Base-by-base conservation (phyloP, 2,888 invertebrate species). In the Prostheceraeus crozeri region DNA sequence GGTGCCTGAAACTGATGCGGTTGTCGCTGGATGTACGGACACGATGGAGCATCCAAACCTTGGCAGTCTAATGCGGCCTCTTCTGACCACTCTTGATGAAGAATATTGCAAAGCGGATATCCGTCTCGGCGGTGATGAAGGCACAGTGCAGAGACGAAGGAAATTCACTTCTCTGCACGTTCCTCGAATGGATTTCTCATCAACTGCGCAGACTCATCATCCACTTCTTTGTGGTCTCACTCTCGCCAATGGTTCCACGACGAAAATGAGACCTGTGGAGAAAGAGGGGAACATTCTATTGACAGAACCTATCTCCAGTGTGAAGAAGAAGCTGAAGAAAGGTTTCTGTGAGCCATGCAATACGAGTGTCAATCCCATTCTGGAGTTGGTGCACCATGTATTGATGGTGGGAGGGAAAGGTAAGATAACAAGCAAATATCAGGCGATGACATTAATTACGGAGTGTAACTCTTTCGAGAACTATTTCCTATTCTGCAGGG, bases 61-160 rank as follows among this genome's bases (percentile, higher is more conserved):
- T 1, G 93, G 72, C 93, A 96, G 16, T 3, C n/a, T 1, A 6
- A 19, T 23, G 35, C 52, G 23, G 30, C 35, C 36, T 58, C 60
- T 52, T 25, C 64, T 67, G 1, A 87, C 96, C 81, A 91, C 93
- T 1, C 80, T 98, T 61, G 98, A 98, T 80, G 98, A 99, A 78
- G 89, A 98, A 76, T 91, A 98, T 75, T 80, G 99, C 14, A 87
- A 90, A 77, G 89, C 93, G 25, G 96, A 99, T 81, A 96, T 94
- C 11, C 96, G 99, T 74, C 96, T 99, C 2, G n/a, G n/a, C n/a
- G n/a, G n/a, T n/a, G n/a, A n/a, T n/a, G n/a, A n/a, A n/a, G n/a
- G n/a, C n/a, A n/a, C n/a, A n/a, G n/a, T n/a, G n/a, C n/a, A n/a
- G n/a, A n/a, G n/a, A n/a, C n/a, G n/a, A n/a, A n/a, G n/a, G n/a